These are phyloP conservation scores for Acipenser oxyrinchus DNA, from an alignment of 2,797 vertebrate genomes.

Conservation along the genomic window DNA sequence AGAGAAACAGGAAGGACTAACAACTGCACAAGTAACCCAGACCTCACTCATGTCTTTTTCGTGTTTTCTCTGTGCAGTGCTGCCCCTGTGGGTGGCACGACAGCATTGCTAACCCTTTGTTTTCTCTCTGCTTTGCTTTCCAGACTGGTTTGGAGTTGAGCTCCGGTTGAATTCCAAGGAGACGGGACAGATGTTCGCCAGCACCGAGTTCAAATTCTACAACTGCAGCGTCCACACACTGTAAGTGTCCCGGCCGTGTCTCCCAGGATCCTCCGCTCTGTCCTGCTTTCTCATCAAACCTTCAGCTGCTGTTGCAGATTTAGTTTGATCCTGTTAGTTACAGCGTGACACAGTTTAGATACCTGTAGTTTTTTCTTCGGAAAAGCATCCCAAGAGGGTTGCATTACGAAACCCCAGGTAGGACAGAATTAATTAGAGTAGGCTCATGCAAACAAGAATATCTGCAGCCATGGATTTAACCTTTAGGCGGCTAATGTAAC, in stretches of 20 bases:
- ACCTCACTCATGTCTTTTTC: no score
- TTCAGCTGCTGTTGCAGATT: not conserved
- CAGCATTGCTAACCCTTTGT: not conserved
- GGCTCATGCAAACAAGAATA: not conserved
- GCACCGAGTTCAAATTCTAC: constrained; percentile 97
- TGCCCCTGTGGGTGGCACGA: no score
- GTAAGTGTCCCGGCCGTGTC: constrained; percentile 60
- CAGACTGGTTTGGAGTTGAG: constrained; percentile 92
- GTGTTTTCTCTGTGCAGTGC: no score
- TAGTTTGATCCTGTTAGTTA: constrained; percentile 9
- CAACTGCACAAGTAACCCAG: no score
- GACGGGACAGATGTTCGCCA: constrained; percentile 88
- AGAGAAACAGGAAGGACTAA: no score
- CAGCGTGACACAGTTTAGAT: constrained; percentile 18
- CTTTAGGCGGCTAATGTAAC: constrained; percentile 5
- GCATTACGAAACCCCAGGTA: not conserved
- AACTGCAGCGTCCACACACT: constrained; percentile 97
- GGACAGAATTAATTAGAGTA: constrained; percentile 13
- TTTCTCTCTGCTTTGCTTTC: constrained; percentile 14
- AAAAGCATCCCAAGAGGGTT: constrained; percentile 26
- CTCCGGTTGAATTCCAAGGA: constrained; percentile 87
- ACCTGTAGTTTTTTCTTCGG: constrained; percentile 15
- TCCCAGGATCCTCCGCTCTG: not conserved
- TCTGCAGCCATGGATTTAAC: not conserved
- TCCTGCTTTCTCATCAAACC: no score